These are phyloP conservation scores for Rhinichthys osculus DNA, from an alignment of 2,797 vertebrate species.

Conservation along the genomic window DNA sequence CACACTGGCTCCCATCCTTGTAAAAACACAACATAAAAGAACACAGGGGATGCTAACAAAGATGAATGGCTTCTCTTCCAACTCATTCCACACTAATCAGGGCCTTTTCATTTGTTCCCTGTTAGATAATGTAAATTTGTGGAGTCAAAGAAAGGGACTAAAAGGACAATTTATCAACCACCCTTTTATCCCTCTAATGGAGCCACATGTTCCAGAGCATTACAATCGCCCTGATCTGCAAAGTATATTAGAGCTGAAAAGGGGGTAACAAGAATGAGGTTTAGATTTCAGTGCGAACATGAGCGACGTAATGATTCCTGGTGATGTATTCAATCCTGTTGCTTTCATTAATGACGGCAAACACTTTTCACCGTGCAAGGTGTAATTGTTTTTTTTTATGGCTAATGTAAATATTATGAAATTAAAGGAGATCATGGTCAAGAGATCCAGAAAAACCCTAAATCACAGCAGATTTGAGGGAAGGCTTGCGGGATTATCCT, in stretches of 20 bases:
- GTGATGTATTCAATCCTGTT: slow-evolving; percentile 25
- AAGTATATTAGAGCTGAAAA: slow-evolving; percentile 42
- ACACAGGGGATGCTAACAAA: slow-evolving; percentile 83
- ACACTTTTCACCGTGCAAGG: neutral
- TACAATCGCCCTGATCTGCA: slow-evolving; percentile 59
- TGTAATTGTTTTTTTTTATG: neutral
- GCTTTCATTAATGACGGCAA: slow-evolving; percentile 12
- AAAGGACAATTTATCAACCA: slow-evolving; percentile 81
- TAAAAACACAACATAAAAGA: slow-evolving; percentile 81
- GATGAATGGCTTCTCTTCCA: slow-evolving; percentile 76
- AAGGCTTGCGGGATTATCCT: slow-evolving; percentile 35
- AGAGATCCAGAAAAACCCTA: slow-evolving; percentile 23
- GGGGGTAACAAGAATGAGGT: slow-evolving; percentile 20
- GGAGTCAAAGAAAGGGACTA: slow-evolving; percentile 83
- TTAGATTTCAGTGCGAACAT: slow-evolving; percentile 30
- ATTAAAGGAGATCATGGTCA: slow-evolving; percentile 16
- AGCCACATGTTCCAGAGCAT: slow-evolving; percentile 58
- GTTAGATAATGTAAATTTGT: slow-evolving; percentile 84
- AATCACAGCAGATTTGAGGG: slow-evolving; percentile 41
- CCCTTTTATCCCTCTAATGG: slow-evolving; percentile 74
- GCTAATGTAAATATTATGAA: slow-evolving; percentile 5
- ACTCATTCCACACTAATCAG: slow-evolving; percentile 84
- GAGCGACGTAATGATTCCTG: slow-evolving; percentile 14
- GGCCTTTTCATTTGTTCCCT: slow-evolving; percentile 75
- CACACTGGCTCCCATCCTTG: slow-evolving; percentile 72